A percentile compares a stretch with the other conserved stretches of the same genome.
Evolutionary conservation across 2,888 invertebrate species (phyloP).

Genomic region (Agriotes lineatus): DNA sequence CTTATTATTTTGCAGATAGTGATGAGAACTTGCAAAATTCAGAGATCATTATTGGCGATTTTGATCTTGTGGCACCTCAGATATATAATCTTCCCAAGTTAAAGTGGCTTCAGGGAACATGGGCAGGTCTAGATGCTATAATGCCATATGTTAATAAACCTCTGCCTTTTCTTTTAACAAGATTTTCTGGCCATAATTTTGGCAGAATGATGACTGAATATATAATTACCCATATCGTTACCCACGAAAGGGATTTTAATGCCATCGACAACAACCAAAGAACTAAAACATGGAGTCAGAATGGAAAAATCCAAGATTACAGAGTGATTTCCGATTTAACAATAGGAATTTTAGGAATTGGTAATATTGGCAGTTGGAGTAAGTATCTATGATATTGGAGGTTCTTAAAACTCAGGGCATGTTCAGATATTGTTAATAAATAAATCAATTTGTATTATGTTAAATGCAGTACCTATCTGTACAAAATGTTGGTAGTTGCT

Average conservation of each 20-base stretch:
- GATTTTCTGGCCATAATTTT: conserved; percentile 66
- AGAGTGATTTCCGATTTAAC: conserved; percentile 66
- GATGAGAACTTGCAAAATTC: conserved; percentile 54
- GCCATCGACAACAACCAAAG: conserved; percentile 62
- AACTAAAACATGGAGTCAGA: conserved; percentile 57
- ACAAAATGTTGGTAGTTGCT: too few relatives aligned
- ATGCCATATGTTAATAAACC: conserved; percentile 53
- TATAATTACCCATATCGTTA: conserved; percentile 66
- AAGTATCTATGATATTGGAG: too few relatives aligned
- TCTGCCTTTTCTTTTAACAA: conserved; percentile 57
- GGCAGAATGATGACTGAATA: conserved; percentile 69
- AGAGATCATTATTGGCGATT: conserved; percentile 65
- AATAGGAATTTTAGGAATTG: conserved; percentile 70
- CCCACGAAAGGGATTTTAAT: conserved; percentile 65
- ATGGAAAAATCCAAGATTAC: conserved; percentile 60
- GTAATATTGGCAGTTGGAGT: conserved; percentile 69
- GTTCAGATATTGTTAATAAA: too few relatives aligned
- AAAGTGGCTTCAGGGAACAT: conserved; percentile 67
- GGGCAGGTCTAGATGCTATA: conserved; percentile 66
- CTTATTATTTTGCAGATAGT: neutral
- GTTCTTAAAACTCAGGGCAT: too few relatives aligned
- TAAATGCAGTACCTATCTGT: too few relatives aligned
- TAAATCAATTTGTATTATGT: too few relatives aligned
- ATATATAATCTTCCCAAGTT: conserved; percentile 60
- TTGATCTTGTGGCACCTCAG: conserved; percentile 61